Evolutionary conservation across 1,140 invertebrate genomes (phyloP), one percentile per base, ranked within the genome.

Genomic region (Hyles euphorbiae): DNA sequence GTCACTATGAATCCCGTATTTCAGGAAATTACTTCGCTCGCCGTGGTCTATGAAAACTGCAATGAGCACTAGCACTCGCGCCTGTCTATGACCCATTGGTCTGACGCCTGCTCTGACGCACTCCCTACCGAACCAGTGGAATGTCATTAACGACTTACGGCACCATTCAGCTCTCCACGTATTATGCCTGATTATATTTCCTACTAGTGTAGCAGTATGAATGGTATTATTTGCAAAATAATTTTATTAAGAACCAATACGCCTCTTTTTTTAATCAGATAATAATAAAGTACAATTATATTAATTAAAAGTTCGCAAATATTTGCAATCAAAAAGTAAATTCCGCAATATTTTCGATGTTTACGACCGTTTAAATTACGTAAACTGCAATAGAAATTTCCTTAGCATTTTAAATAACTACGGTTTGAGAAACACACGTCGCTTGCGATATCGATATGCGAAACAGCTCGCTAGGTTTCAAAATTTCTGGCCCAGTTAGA

Each of bases 1-100:
- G 85, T 88, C 85, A 87, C 78, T 69, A 77, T 76, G 76, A 80
- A 85, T 77, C 76, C 81, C 74, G 70, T 80, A 82, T 88, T 88
- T 88, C 85, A 87, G 83, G 83, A 82, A 87, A 86, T 57, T 64
- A 69, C 62, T 74, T 50, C 62, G 72, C 58, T 63, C 72, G 48
- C 60, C 61, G 60, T 68, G 58, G 32, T 72, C 64, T 77, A 76
- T 68, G 69, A 70, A 73, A 75, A 76, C 71, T 75, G 74, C 72
- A 85, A 70, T 65, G 60, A 65, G 60, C 70, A 65, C 53, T 44
- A 62, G 59, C 65, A 67, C 68, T 70, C 75, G 64, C 67, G 58
- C 66, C 36, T 40, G 36, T 36, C n/a, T 54, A 56, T 64, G 63
- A 52, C 66, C 70, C 63, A 62, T 62, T 65, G 67, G 36, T 65